These are phyloP conservation scores for Caenorhabditis afra DNA, from an alignment of 2,888 invertebrate genomes.

Conservation along the genomic window DNA sequence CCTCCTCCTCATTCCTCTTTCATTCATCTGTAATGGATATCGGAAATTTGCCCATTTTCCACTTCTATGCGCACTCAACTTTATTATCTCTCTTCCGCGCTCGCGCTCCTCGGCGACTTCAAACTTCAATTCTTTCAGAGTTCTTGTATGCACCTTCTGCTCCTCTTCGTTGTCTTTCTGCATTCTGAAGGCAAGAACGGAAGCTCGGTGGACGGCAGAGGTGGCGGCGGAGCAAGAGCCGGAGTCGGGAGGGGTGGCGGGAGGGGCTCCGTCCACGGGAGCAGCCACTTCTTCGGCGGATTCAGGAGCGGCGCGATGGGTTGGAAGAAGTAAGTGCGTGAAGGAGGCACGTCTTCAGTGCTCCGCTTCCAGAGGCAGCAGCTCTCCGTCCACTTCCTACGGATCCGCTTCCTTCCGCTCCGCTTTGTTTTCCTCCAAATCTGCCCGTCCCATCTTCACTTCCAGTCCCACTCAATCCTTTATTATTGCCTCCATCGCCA, in stretches of 20 bases:
- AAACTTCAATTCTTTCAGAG: neutral
- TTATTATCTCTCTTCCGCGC: slow-evolving; percentile 34
- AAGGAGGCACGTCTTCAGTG: neutral
- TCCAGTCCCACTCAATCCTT: slow-evolving; percentile 14
- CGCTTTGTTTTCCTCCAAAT: slow-evolving; percentile 12
- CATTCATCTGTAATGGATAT: slow-evolving; percentile 59
- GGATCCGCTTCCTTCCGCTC: slow-evolving; percentile 31
- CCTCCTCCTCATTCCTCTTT: slow-evolving; percentile 31
- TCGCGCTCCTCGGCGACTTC: neutral
- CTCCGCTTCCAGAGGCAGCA: slow-evolving; percentile 29
- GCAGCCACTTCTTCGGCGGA: slow-evolving; percentile 23
- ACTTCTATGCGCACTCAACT: slow-evolving; percentile 33
- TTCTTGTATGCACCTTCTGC: slow-evolving; percentile 29
- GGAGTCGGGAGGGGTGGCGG: slow-evolving; percentile 45
- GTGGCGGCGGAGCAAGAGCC: slow-evolving; percentile 46
- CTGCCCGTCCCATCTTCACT: slow-evolving; percentile 27
- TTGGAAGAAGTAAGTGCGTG: slow-evolving; percentile 41
- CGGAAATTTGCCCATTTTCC: slow-evolving; percentile 21
- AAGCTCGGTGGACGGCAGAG: slow-evolving; percentile 22
- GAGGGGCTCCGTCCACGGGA: slow-evolving; percentile 12
- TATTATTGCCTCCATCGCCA: slow-evolving; percentile 39
- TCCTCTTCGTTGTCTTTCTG: slow-evolving; percentile 6
- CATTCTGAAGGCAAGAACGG: slow-evolving; percentile 33
- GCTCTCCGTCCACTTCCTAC: slow-evolving; percentile 16
- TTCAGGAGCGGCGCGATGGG: slow-evolving; percentile 27